Base-by-base conservation (phyloP, 2,797 vertebrate genomes). In the Champsocephalus gunnari region DNA sequence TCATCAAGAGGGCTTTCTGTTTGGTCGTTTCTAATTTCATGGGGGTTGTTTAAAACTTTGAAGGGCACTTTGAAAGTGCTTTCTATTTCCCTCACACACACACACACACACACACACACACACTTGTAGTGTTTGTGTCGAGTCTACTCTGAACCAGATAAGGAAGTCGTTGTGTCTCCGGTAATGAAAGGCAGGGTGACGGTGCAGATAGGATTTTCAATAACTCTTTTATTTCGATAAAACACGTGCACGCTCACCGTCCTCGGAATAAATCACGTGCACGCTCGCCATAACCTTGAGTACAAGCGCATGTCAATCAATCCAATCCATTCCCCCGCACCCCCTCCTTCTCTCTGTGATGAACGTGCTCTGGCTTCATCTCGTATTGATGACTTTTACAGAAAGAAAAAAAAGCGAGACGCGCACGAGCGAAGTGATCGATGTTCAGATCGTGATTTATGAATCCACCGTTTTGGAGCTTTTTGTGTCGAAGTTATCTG, bases 151-250 rank as follows among this genome's bases (percentile, higher is more conserved):
- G 71, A 66, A 78, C n/a, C 80, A 73, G 88, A 89, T 90, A 89
- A 90, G 84, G 71, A 80, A 76, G 83, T 59, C 71, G 71, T 80
- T 80, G 85, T 85, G 83, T 81, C 75, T 79, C 56, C 83, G 67
- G 63, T 83, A 87, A 87, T 87, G 78, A 88, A 83, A 71, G 69
- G 64, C 71, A 41, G 73, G 60, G 65, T 67, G 82, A 82, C 61
- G 21, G 68, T n/a, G 73, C 73, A 72, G 87, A 88, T 84, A 76
- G 73, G 69, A 57, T 60, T 77, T 78, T 77, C 79, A 77, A 71
- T 81, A 83, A 85, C 78, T 76, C 28, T 28, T 28, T 5, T 28
- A 28, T 28, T 28, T 28, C 4, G 28, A 28, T 28, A 28, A 28
- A 28, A 28, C 28, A 28, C 28, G 28, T 28, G 28, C 28, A 28